Percentiles rank a stretch among this genome's conserved stretches.
phyloP scores from a whole-genome alignment of 2,113 vertebrate genomes.

The Elgaria multicarinata region DNA sequence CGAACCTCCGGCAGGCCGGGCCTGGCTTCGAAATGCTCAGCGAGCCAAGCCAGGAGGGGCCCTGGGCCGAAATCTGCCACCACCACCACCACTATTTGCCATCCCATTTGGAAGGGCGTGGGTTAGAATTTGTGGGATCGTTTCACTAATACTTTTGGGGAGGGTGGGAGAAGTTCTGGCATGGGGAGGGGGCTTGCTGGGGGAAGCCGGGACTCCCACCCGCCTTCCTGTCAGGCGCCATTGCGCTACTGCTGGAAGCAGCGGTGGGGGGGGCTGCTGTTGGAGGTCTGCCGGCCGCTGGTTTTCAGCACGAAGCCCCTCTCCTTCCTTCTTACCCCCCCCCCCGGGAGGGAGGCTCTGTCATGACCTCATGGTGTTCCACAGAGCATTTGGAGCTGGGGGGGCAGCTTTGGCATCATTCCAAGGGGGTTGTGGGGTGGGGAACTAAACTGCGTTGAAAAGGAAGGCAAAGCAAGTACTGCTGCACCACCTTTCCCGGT shows the following conservation, averaged over 20 bases:
- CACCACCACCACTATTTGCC: not conserved
- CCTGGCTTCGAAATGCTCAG: not conserved
- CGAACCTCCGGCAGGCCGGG: not conserved
- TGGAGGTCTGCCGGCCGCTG: not conserved
- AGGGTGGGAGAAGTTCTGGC: not conserved
- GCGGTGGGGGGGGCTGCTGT: not conserved
- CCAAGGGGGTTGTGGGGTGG: not conserved
- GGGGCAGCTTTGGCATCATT: not conserved
- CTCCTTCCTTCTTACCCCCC: too few relatives aligned
- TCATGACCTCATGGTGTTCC: not conserved
- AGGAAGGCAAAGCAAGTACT: not conserved
- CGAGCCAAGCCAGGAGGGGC: not conserved
- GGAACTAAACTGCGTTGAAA: not conserved
- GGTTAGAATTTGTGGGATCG: not conserved
- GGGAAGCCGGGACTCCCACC: not conserved
- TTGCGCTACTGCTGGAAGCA: not conserved
- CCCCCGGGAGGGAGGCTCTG: not conserved
- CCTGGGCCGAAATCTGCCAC: not conserved
- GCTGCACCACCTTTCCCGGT: not conserved
- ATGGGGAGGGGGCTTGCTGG: not conserved
- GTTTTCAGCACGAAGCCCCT: not conserved
- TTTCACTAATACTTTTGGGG: not conserved
- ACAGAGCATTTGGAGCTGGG: not conserved
- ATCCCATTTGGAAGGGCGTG: not conserved
- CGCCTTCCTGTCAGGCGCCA: not conserved